Evolutionary conservation across 1,140 invertebrate species (phyloP).

Genomic region (Heliconius nattereri): DNA sequence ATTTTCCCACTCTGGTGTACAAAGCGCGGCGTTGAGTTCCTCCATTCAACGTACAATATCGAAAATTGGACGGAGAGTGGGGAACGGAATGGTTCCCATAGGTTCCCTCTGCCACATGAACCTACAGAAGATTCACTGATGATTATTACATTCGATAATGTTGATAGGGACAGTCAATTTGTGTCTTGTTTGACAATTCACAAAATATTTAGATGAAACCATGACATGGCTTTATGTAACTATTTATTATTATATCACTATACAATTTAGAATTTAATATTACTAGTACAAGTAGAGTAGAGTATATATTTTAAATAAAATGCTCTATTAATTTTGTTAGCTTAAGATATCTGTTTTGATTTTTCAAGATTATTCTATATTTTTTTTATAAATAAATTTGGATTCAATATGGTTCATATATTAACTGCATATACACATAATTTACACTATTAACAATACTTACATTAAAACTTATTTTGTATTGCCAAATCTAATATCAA

Average conservation of each 20-base stretch:
- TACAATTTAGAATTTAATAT: constrained; percentile 19
- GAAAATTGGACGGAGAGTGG: no score
- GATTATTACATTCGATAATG: no score
- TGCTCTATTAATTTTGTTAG: background rate
- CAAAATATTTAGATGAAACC: constrained; percentile 15
- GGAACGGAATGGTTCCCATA: no score
- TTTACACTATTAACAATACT: background rate
- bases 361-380: background rate
- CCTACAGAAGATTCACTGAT: no score
- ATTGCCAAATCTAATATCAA: no score
- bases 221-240: constrained; percentile 32
- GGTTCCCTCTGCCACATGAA: no score
- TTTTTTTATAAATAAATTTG: background rate
- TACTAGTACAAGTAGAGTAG: constrained; percentile 13
- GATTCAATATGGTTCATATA: background rate
- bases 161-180: background rate
- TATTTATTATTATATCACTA: constrained; percentile 18
- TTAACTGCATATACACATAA: background rate
- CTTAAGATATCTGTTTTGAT: background rate
- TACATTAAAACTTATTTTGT: no score
- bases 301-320: constrained; percentile 3
- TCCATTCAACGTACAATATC: no score
- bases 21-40: no score
- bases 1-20: no score
- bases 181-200: constrained; percentile 33